Percentiles rank a stretch among this genome's conserved stretches.
Evolutionary conservation across 2,113 vertebrate species (phyloP).

Genomic region (Odocoileus virginianus): DNA sequence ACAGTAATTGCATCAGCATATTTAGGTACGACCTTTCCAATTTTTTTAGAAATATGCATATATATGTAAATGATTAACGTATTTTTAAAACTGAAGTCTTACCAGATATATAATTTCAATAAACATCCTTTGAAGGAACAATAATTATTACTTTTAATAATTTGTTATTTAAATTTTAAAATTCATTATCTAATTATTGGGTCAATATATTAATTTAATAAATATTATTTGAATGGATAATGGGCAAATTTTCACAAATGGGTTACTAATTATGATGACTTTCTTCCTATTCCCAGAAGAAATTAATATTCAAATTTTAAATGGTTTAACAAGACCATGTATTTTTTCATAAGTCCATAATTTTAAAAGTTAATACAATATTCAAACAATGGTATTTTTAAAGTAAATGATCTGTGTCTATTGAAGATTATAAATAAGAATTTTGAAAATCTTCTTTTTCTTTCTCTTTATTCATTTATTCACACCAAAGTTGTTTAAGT

Average conservation of each 20-base stretch:
- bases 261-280: neutral
- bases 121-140: neutral
- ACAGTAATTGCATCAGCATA: neutral
- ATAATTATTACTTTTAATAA: neutral
- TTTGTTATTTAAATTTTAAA: neutral
- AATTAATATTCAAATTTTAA: neutral
- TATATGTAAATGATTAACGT: neutral
- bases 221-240: neutral
- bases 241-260: neutral
- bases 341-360: conserved; percentile 9
- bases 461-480: neutral
- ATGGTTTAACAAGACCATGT: neutral
- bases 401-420: neutral
- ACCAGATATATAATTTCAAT: neutral
- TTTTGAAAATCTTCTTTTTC: conserved; percentile 46
- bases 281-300: neutral
- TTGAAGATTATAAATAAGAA: conserved; percentile 50
- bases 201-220: neutral
- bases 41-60: neutral
- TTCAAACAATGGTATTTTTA: conserved; percentile 19
- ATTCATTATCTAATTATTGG: neutral
- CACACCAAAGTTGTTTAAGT: conserved; percentile 50
- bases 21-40: neutral
- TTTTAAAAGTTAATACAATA: conserved; percentile 8
- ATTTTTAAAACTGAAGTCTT: neutral